A percentile compares a stretch with the other conserved stretches of the same genome.
phyloP scores from a whole-genome alignment of 2,113 vertebrate genomes.

The Ictalurus punctatus region DNA sequence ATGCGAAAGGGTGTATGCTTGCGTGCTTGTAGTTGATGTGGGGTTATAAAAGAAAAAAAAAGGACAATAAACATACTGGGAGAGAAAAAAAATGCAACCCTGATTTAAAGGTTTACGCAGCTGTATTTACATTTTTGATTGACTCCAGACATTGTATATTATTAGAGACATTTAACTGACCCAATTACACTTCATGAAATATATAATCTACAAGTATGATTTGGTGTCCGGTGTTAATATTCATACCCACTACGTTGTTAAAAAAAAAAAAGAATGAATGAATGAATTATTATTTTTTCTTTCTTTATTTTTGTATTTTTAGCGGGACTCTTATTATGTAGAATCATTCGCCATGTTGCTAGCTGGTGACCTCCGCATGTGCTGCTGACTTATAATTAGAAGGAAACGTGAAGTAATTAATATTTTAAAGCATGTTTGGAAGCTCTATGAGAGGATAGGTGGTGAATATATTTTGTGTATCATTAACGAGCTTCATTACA shows the following conservation, averaged over 20 bases:
- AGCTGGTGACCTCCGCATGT: background rate
- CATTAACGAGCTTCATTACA: background rate
- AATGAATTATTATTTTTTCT: no score
- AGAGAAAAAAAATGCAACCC: no score
- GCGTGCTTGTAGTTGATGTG: no score
- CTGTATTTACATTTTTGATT: background rate
- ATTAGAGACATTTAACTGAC: background rate
- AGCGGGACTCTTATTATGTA: conserved; percentile 37
- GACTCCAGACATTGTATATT: background rate
- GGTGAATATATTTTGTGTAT: background rate
- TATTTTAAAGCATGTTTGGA: background rate
- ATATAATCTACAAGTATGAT: background rate
- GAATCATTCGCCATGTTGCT: background rate
- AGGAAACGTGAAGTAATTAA: background rate
- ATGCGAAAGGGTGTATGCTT: no score
- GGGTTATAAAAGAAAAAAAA: no score
- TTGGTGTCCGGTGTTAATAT: background rate
- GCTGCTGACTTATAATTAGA: background rate
- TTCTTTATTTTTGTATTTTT: background rate
- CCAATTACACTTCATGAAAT: background rate
- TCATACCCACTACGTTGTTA: background rate
- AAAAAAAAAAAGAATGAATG: background rate
- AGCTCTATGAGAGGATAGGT: background rate
- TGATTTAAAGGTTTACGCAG: no score
- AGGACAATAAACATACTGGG: no score